Evolutionary conservation across 1,140 invertebrate genomes (phyloP), one percentile per base, ranked within the genome.

Genomic region (Drosophila kanapiae): DNA sequence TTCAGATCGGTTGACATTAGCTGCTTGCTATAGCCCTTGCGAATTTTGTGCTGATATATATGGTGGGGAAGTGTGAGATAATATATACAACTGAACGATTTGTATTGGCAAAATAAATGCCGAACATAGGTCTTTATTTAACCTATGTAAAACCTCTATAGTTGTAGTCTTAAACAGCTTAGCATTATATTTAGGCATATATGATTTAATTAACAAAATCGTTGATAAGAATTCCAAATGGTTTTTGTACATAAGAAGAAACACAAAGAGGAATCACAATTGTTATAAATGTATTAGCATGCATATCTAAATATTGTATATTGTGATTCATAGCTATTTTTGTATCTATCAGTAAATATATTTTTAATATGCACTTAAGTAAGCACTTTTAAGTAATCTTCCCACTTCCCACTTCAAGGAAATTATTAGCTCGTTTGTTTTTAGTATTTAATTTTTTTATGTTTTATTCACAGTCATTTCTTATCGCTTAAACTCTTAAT

Each of bases 391-490:
- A 16, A 3, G 8, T 37, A 23, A 23, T 23, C 16, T 10, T 29
- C 7, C 4, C 13, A 4, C 18, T 14, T 5, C 4, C 16, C 2
- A 1, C 4, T 37, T 14, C 2, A 37, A 14, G 13, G 4, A 64
- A 43, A 33, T 43, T 13, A 0, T 6, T 14, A 33, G 13, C 33
- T 9, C 14, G 23, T 11, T 18, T 64, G 6, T 16, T n/a, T 27
- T 35, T 49, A 29, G n/a, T n/a, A 29, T 54, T 70, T 45, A 70
- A 37, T 70, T 45, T 37, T 47, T 68, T 57, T 43, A 49, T 45
- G 4, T 57, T 53, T 53, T 75, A 75, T 75, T 76, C 60, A 67
- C 71, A 76, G 74, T 65, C 61, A 53, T 59, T 76, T 67, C 61
- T 65, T 65, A 65, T 16, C 4, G 10, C 38, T 74, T 63, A 75